phyloP scores from a whole-genome alignment of 2,888 invertebrate genomes.

The Julus scandinavius region DNA sequence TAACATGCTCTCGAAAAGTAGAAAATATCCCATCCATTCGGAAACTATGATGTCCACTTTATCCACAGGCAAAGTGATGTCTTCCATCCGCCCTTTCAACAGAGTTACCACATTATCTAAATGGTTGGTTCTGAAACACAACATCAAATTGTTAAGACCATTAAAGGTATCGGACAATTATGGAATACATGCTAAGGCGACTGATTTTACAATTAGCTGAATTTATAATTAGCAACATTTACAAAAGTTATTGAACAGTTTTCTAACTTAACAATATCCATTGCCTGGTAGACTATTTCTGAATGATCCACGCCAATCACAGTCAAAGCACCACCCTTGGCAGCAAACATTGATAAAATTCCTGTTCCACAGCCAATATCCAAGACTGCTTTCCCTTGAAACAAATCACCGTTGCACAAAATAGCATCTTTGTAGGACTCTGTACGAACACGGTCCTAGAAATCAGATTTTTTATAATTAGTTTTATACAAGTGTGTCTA shows the following conservation, averaged over 20 bases:
- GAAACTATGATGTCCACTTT: constrained; percentile 93
- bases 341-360: constrained; percentile 89
- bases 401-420: constrained; percentile 75
- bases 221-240: not conserved
- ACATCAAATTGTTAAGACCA: not conserved
- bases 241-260: not conserved
- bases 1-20: constrained; percentile 96
- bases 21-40: constrained; percentile 99
- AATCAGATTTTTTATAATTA: not conserved
- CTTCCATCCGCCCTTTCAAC: constrained; percentile 87
- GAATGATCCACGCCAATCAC: constrained; percentile 70
- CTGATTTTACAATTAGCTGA: too few species aligned
- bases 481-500: too few species aligned
- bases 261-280: constrained; percentile 67
- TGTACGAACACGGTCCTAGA: constrained; percentile 83
- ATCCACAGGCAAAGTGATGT: constrained; percentile 78
- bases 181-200: not conserved
- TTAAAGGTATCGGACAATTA: not conserved
- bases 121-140: constrained; percentile 75
- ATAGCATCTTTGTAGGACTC: constrained; percentile 88
- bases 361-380: constrained; percentile 72
- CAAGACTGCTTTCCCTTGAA: constrained; percentile 79
- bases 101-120: constrained; percentile 78
- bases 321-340: constrained; percentile 86
- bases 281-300: constrained; percentile 68